A percentile compares a stretch with the other conserved stretches of the same genome.
Evolutionary conservation across 2,797 vertebrate genomes (phyloP).

Genomic region (Vireo griseus): DNA sequence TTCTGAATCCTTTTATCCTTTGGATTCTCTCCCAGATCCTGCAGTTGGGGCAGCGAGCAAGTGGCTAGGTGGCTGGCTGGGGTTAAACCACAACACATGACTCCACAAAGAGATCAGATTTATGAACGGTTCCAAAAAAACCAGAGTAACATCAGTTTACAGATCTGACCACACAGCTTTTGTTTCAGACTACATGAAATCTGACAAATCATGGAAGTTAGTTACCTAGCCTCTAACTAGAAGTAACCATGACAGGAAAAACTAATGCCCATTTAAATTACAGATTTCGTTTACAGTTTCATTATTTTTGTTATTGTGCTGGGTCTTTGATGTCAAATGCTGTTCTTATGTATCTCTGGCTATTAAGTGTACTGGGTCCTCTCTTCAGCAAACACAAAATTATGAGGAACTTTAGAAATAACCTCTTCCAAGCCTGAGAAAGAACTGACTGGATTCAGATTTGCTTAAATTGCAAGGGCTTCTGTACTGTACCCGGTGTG

Average conservation of each 20-base stretch:
- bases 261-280: background rate
- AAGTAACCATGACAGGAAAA: background rate
- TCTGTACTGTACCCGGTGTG: background rate
- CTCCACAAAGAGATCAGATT: background rate
- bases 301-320: background rate
- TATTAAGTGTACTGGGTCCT: background rate
- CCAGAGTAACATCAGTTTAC: background rate
- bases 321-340: background rate
- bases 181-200: background rate
- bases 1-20: background rate
- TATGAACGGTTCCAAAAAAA: background rate
- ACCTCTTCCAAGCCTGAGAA: background rate
- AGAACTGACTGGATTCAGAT: background rate
- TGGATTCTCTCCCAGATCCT: background rate
- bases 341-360: background rate
- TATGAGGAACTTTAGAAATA: background rate
- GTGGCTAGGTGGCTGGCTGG: background rate
- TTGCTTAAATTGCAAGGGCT: background rate
- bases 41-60: accelerated
- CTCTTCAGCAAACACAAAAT: background rate
- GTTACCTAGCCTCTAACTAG: background rate
- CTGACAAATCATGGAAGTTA: background rate
- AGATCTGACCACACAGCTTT: background rate
- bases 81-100: background rate
- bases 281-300: background rate